phyloP scores from a whole-genome alignment of 2,113 vertebrate species.

The Daboia siamensis region DNA sequence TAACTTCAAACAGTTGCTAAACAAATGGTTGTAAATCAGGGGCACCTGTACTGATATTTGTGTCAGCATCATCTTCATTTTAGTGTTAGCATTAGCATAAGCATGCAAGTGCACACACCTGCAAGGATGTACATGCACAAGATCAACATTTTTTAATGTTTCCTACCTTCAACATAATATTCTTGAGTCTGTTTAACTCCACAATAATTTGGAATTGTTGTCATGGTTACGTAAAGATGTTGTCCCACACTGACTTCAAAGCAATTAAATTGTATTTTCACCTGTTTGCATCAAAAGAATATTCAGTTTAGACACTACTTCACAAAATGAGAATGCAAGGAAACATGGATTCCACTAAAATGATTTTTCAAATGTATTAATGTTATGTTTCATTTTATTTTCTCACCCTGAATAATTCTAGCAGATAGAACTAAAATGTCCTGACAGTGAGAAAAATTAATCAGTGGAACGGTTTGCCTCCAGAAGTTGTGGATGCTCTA shows the following conservation, averaged over 20 bases:
- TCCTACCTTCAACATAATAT: slow-evolving; percentile 77
- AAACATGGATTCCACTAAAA: not conserved
- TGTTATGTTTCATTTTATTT: not conserved
- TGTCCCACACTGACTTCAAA: slow-evolving; percentile 73
- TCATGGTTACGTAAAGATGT: slow-evolving; percentile 74
- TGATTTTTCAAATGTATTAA: slow-evolving; percentile 8
- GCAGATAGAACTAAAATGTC: not conserved
- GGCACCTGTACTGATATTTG: not conserved
- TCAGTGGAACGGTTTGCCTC: not conserved
- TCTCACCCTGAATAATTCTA: not conserved
- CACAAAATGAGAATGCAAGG: not conserved
- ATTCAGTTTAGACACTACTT: slow-evolving; percentile 13
- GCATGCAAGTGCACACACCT: not conserved
- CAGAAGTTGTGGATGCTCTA: not conserved
- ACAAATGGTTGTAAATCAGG: not conserved
- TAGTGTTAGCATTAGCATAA: not conserved
- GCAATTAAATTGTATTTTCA: slow-evolving; percentile 79
- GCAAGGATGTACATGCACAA: not conserved
- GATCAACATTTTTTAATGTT: not conserved
- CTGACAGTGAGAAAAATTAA: not conserved
- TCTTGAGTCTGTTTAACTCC: slow-evolving; percentile 64
- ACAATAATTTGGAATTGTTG: slow-evolving; percentile 82
- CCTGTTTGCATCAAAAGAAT: slow-evolving; percentile 57
- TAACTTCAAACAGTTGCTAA: not conserved
- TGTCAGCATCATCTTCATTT: not conserved